Base-by-base conservation (phyloP, 2,797 vertebrate genomes). In the Sylvilagus floridanus region DNA sequence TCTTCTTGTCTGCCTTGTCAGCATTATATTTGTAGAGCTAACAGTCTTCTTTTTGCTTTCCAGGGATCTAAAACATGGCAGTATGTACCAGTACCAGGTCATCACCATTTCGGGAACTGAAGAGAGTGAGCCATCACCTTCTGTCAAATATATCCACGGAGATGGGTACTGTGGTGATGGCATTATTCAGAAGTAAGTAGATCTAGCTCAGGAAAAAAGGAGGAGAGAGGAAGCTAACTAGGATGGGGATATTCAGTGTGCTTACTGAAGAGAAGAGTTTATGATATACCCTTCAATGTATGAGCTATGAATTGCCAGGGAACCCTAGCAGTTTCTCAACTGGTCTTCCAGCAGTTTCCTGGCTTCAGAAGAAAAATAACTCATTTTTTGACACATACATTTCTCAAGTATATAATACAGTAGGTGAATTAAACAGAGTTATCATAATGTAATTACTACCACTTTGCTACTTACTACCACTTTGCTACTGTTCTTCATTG, bases 131-230 rank as follows among this genome's bases (percentile, higher is more conserved):
- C 98, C 98, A 0, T 99, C 99, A 1, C 99, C 99, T 0, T 97
- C 97, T 0, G 98, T 99, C 26, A 35, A 98, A 11, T 99, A 99
- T 7, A 57, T 98, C 84, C 98, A 99, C 14, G 99, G 99, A 76
- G 98, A 98, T 0, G 98, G 99, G 10, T 99, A 99, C 98, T 99
- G 99, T n/a, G 99, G 99, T 12, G 99, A 99, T 1, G 99, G 99
- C 89, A 97, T 98, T 77, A 99, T 99, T 95, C 99, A 99, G 98
- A 99, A 97, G 99, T 99, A 98, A 98, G 98, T 97, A 81, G 77
- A 54, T 35, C 19, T 37, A 17, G 37, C 37, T 42, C 75, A 52
- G 11, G 42, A 32, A 12, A 77, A 52, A 68, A 60, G 66, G 81
- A 62, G 88, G 37, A 96, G 68, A 10, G 26, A 5, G 32, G 50